Evolutionary conservation across 2,113 vertebrate species (phyloP).

Genomic region (Hyperopisus bebe): DNA sequence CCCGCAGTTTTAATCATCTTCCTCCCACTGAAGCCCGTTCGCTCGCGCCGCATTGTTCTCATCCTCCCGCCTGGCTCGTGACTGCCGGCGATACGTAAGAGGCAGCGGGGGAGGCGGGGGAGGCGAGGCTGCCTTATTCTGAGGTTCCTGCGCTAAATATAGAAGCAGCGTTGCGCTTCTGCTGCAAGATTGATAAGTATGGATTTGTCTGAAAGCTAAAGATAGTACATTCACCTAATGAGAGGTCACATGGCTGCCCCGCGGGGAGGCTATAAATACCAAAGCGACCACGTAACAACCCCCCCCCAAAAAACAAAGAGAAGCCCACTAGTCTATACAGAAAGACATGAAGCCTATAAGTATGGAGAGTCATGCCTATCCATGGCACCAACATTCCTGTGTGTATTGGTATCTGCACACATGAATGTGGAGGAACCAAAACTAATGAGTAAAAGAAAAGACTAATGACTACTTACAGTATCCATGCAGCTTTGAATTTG

Average conservation of each 20-base stretch:
- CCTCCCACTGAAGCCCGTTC: conserved; percentile 20
- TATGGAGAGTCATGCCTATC: conserved; percentile 18
- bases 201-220: conserved; percentile 20
- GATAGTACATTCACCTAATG: conserved; percentile 31
- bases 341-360: conserved; percentile 35
- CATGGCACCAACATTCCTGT: conserved; percentile 13
- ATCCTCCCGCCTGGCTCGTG: not conserved
- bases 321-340: conserved; percentile 27
- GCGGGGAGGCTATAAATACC: conserved; percentile 54
- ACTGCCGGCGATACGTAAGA: not conserved
- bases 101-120: not conserved
- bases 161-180: conserved; percentile 40
- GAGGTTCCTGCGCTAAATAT: conserved; percentile 54
- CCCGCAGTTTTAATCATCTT: conserved; percentile 20
- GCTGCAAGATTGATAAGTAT: conserved; percentile 26
- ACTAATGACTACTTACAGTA: not conserved
- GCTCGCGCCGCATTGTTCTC: conserved; percentile 9
- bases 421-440: not conserved
- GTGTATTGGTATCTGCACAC: not conserved
- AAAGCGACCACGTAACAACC: conserved; percentile 45
- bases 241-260: not conserved
- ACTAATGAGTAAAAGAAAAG: not conserved
- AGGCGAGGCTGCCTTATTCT: conserved; percentile 50
- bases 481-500: not conserved
- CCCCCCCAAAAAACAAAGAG: not conserved